phyloP scores from a whole-genome alignment of 1,140 invertebrate genomes.

The Orussus abietinus region DNA sequence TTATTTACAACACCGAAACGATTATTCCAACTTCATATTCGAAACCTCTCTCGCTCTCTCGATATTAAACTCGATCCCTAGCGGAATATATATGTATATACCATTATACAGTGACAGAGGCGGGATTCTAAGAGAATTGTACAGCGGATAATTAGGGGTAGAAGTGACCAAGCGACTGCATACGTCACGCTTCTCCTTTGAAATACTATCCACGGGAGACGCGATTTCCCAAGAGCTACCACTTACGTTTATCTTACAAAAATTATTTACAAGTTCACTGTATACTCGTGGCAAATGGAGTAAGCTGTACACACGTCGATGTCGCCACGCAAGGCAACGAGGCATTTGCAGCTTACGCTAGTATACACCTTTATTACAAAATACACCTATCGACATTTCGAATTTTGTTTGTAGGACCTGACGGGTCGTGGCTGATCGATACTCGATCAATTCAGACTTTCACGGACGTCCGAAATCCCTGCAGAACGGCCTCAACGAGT shows the following conservation, averaged over 20 bases:
- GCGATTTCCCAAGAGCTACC: conserved; percentile 11
- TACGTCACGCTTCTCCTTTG: not conserved
- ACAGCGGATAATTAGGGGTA: conserved; percentile 23
- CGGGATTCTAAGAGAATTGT: conserved; percentile 26
- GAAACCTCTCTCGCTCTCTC: too few relatives aligned
- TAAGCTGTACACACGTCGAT: conserved; percentile 22
- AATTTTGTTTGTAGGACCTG: too few relatives aligned
- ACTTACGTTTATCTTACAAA: conserved; percentile 34
- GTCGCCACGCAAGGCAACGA: conserved; percentile 11
- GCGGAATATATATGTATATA: conserved; percentile 17
- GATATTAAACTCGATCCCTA: too few relatives aligned
- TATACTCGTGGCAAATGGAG: conserved; percentile 10
- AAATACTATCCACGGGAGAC: conserved; percentile 4
- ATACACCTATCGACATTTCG: conserved; percentile 31
- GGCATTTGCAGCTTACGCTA: conserved; percentile 24
- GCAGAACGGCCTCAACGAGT: too few relatives aligned
- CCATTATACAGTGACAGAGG: conserved; percentile 24
- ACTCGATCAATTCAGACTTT: too few relatives aligned
- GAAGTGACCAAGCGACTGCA: conserved; percentile 3
- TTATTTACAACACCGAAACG: conserved; percentile 40
- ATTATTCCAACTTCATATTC: conserved; percentile 28
- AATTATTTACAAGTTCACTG: conserved; percentile 31
- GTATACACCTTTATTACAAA: conserved; percentile 30
- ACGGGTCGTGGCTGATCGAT: too few relatives aligned
- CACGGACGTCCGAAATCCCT: too few relatives aligned